Base-by-base conservation (phyloP, 1,140 invertebrate genomes). In the Bombus terrestris region DNA sequence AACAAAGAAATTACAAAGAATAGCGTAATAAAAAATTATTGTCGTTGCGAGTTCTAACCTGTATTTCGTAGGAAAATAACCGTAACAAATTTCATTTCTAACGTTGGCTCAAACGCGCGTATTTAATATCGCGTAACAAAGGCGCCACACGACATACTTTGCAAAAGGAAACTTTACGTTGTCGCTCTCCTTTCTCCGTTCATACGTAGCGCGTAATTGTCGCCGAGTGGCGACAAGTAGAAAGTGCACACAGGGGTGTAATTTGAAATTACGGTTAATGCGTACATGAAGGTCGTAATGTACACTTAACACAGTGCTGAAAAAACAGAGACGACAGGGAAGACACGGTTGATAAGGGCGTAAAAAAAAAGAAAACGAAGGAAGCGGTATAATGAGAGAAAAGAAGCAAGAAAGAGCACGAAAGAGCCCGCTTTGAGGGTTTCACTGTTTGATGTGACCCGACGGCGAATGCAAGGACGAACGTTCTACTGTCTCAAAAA, bases 211-310 rank as follows among this genome's bases (percentile, higher is more conserved):
- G 57, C 62, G 72, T 87, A 85, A 59, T 87, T 85, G 86, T 78
- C 71, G 32, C 22, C 47, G 75, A 89, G 75, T 86, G 57, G 75
- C 74, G 47, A 43, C 75, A 80, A 62, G 39, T 76, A 53, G 69
- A 88, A 86, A 84, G 41, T 75, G 39, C 41, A 62, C 41, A 62
- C 57, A 62, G n/a, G 32, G 75, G 53, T 53, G 47, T 85, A 85
- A 86, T 83, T 83, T 85, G 75, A 85, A 88, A 66, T 87, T 83
- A 89, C 69, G 69, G 72, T 86, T 85, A 79, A 87, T 66, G 81
- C 74, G 78, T 71, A 85, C 86, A 68, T 13, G 71, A 73, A 41
- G 75, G 76, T 81, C 85, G 77, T 87, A 87, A 87, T 85, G 85
- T 72, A 84, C 37, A 76, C 66, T 81, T 72, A 89, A 81, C 72